These are phyloP conservation scores for Actenoides lindsayi DNA, from an alignment of 2,113 vertebrate species.

Conservation along the genomic window DNA sequence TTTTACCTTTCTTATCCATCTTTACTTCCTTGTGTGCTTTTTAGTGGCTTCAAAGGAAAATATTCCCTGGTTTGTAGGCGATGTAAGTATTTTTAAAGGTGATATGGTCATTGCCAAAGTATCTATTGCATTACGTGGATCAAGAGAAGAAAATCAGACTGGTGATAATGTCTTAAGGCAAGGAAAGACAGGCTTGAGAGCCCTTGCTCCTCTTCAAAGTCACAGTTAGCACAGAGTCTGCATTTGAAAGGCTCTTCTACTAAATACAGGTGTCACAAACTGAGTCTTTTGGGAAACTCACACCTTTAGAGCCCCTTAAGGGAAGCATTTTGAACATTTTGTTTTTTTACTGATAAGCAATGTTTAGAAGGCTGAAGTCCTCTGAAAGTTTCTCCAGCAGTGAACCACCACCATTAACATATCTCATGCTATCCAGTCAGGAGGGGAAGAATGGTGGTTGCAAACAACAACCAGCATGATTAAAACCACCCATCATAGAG, in stretches of 20 bases:
- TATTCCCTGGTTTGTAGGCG: neutral
- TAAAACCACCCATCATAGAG: neutral
- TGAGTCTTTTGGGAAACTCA: neutral
- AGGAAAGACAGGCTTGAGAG: neutral
- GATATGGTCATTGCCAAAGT: neutral
- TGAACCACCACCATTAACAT: neutral
- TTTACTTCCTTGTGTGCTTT: neutral
- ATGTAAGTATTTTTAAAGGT: neutral
- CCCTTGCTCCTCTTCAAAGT: neutral
- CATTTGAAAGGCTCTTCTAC: neutral
- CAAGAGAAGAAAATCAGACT: neutral
- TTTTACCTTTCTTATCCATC: neutral
- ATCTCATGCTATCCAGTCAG: neutral
- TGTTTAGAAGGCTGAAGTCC: neutral
- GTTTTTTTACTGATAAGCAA: neutral
- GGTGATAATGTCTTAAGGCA: neutral
- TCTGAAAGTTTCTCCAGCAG: neutral
- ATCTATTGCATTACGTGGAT: neutral
- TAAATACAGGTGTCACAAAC: neutral
- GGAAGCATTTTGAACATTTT: neutral
- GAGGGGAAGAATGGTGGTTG: neutral
- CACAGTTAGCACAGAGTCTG: neutral
- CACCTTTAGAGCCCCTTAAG: neutral
- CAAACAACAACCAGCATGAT: neutral
- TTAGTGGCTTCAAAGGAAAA: neutral